Percentiles rank a stretch among this genome's conserved stretches.
phyloP scores from a whole-genome alignment of 2,113 vertebrate genomes.

The Paramormyrops kingsleyae region DNA sequence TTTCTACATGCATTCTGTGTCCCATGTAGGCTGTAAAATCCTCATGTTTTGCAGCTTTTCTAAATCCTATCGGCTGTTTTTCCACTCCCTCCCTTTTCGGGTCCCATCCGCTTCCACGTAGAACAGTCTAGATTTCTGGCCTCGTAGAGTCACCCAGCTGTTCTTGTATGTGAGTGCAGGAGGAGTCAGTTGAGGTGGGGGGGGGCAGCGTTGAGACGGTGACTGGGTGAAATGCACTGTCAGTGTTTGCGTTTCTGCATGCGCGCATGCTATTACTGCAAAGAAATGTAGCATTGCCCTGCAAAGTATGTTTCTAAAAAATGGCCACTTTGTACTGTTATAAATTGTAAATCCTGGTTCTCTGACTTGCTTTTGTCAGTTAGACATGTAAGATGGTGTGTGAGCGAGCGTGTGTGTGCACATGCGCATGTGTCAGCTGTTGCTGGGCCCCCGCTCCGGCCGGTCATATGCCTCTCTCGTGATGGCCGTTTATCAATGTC shows the following conservation, averaged over 20 bases:
- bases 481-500: constrained; percentile 40
- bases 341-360: not conserved
- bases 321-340: not conserved
- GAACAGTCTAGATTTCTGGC: not conserved
- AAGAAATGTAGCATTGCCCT: not conserved
- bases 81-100: not conserved
- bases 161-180: not conserved
- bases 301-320: not conserved
- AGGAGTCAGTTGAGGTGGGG: not conserved
- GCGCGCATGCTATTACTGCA: not conserved
- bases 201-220: not conserved
- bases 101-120: not conserved
- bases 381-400: not conserved
- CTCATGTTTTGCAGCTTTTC: not conserved
- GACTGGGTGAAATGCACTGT: not conserved
- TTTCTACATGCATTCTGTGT: not conserved
- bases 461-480: constrained; percentile 45
- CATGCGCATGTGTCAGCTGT: not conserved
- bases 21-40: not conserved
- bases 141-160: not conserved
- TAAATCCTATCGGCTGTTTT: not conserved
- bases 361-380: not conserved
- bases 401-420: not conserved
- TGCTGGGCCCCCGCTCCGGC: not conserved
- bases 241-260: not conserved